Evolutionary conservation across 92 coral and sea anemone genomes (phyloP).

Genomic region (Epizoanthus scotinus): DNA sequence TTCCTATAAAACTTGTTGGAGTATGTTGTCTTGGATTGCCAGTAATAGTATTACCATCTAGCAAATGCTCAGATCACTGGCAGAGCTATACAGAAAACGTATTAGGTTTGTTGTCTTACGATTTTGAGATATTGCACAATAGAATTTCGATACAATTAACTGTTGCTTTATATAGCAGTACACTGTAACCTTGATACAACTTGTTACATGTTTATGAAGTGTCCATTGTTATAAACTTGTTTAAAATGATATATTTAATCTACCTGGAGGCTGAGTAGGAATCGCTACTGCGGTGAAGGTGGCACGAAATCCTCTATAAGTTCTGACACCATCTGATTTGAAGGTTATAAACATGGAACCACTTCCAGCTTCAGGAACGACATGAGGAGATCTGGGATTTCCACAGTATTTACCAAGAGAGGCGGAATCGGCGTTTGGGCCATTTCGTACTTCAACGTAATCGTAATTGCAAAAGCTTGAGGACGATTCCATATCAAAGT

Average conservation of each 20-base stretch:
- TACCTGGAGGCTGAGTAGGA: background rate
- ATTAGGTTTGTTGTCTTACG: too few relatives aligned
- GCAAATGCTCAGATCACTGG: too few relatives aligned
- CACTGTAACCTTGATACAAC: too few relatives aligned
- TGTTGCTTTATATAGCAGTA: too few relatives aligned
- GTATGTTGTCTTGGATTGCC: too few relatives aligned
- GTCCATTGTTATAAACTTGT: too few relatives aligned
- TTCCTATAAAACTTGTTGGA: too few relatives aligned
- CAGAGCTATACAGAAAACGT: too few relatives aligned
- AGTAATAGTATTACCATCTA: too few relatives aligned
- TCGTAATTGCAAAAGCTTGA: conserved; percentile 6
- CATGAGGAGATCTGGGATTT: background rate
- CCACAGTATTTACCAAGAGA: conserved; percentile 32
- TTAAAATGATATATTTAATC: background rate
- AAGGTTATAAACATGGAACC: conserved; percentile 18
- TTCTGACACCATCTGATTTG: background rate
- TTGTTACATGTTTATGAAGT: too few relatives aligned
- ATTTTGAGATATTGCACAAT: too few relatives aligned
- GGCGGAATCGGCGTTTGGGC: background rate
- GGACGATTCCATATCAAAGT: conserved; percentile 37
- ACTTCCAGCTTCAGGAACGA: background rate
- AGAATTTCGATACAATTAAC: too few relatives aligned
- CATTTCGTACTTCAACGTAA: conserved; percentile 29
- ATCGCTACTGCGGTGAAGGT: background rate
- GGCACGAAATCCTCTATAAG: background rate